A percentile compares a stretch with the other conserved stretches of the same genome.
These are phyloP conservation scores for Psophia crepitans DNA, from an alignment of 2,113 vertebrate genomes.

Conservation along the genomic window DNA sequence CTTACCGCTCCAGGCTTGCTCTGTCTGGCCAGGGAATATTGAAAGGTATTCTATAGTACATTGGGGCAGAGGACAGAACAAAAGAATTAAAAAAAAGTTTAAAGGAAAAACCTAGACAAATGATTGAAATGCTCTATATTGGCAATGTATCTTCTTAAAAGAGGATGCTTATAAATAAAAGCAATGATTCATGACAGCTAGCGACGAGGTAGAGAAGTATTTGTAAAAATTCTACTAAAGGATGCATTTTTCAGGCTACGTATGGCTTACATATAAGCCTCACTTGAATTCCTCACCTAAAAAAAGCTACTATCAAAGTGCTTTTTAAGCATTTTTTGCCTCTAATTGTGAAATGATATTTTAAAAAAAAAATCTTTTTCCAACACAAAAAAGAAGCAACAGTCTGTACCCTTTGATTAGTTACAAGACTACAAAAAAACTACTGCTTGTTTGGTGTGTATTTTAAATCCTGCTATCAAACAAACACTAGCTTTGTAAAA, in stretches of 20 bases:
- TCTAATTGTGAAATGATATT: not conserved
- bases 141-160: conserved; percentile 8
- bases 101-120: conserved; percentile 43
- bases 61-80: conserved; percentile 84
- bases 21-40: conserved; percentile 98
- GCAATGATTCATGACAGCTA: not conserved
- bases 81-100: conserved; percentile 65
- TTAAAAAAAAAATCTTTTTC: not conserved
- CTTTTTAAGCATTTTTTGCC: not conserved
- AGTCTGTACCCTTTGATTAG: not conserved
- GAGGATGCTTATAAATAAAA: conserved; percentile 5
- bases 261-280: not conserved
- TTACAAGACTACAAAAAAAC: not conserved
- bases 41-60: conserved; percentile 94
- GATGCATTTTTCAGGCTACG: not conserved
- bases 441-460: accelerated
- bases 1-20: conserved; percentile 96
- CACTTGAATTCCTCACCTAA: not conserved
- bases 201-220: not conserved
- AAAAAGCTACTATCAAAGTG: not conserved
- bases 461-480: not conserved
- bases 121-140: not conserved
- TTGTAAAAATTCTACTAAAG: not conserved
- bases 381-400: not conserved
- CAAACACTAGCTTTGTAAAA: not conserved